These are phyloP conservation scores for Acanthisitta chloris DNA, from an alignment of 2,113 vertebrate genomes.

Conservation along the genomic window DNA sequence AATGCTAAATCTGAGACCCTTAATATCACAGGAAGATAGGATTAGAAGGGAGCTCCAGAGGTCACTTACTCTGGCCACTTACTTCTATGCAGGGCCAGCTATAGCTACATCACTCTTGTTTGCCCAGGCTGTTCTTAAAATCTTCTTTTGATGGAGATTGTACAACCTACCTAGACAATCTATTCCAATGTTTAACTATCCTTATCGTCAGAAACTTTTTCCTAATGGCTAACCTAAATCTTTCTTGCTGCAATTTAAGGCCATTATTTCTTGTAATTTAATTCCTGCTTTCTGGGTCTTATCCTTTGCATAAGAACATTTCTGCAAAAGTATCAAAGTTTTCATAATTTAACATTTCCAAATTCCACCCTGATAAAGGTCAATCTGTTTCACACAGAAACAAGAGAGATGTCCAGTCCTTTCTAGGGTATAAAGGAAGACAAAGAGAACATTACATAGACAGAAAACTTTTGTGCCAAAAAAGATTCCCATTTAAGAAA, in stretches of 20 bases:
- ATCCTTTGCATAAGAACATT: background rate
- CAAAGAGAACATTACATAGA: background rate
- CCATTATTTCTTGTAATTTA: constrained; percentile 19
- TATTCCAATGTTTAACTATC: constrained; percentile 2
- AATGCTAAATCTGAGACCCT: background rate
- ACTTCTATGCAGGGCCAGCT: background rate
- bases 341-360: background rate
- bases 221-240: constrained; percentile 3
- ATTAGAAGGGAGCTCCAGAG: background rate
- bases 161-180: background rate
- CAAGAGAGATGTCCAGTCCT: background rate
- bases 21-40: background rate
- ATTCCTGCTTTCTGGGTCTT: background rate
- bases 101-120: background rate
- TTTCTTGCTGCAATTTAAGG: background rate
- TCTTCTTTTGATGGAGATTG: background rate
- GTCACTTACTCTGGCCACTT: background rate
- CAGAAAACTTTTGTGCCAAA: background rate
- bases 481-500: background rate
- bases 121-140: background rate
- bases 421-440: background rate
- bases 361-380: background rate
- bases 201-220: background rate
- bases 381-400: background rate
- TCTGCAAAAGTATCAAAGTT: background rate